A percentile compares a stretch with the other conserved stretches of the same genome.
Conservation (phyloP, 2,797 vertebrate species). For the Peromyscus melanophrys region DNA sequence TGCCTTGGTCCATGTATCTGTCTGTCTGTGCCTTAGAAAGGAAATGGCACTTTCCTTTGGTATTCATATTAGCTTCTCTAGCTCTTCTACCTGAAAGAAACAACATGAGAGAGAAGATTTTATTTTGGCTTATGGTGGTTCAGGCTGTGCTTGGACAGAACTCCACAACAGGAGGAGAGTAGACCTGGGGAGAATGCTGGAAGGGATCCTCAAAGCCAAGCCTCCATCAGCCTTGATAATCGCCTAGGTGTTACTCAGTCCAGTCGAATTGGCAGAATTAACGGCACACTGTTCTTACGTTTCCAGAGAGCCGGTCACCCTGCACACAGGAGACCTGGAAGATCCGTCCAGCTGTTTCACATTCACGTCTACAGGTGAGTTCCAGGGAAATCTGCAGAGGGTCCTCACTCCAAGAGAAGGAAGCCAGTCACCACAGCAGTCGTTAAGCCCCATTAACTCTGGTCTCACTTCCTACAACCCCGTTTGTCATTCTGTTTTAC, state of each 20-base stretch:
- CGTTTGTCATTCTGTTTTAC: neutral
- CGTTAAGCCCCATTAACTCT: neutral
- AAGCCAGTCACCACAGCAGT: neutral
- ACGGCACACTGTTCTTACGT: conserved; percentile 22
- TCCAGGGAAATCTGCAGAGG: neutral
- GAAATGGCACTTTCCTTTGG: neutral
- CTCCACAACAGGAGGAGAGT: neutral
- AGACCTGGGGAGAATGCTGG: neutral
- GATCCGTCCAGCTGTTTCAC: conserved; percentile 72
- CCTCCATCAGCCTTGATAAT: neutral
- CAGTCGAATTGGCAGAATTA: neutral
- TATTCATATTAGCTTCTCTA: neutral
- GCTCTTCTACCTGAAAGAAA: neutral
- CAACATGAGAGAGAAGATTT: neutral
- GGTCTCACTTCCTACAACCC: neutral
- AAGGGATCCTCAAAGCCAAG: neutral
- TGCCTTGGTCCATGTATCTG: neutral
- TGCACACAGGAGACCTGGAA: conserved; percentile 81
- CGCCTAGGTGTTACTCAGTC: neutral
- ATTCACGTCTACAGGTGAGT: conserved; percentile 89
- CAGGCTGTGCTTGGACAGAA: neutral
- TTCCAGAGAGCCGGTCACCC: conserved; percentile 88
- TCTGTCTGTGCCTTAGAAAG: neutral
- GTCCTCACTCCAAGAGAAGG: neutral
- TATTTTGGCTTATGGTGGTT: neutral